Evolutionary conservation across 2,797 vertebrate species (phyloP), one percentile per base, ranked within the genome.

Genomic region (Manis pentadactyla): DNA sequence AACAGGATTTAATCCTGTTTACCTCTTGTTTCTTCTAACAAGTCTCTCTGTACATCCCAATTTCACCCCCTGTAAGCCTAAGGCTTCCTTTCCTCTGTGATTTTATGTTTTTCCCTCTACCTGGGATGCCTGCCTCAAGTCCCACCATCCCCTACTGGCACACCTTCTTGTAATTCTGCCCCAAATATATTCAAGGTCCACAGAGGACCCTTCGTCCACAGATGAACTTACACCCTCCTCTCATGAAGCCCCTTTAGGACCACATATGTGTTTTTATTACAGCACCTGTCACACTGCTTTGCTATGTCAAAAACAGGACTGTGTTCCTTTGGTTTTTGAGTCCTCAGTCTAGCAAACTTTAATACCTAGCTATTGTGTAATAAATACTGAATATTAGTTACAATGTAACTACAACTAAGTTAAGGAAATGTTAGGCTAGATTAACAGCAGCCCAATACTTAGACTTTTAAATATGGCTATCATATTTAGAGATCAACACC

Each of bases 361-460:
- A 91, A 68, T 29, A 64, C 10, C 37, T 39, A 73, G 14, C 68
- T 88, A 53, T 68, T 83, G 27, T 96, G 90, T 63, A 92, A 61
- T 71, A 82, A 84, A 90, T 34, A 73, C 13, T 74, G n/a, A 87
- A 34, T 90, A 82, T 91, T 91, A 93, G 55, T 55, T 88, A 85
- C n/a, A 90, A 5, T 23, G 29, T 88, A 81, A 87, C 15, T 77
- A 31, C 7, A 49, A 93, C 7, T 42, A 79, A 94, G 66, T 64
- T 53, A 82, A 93, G 15, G 92, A 53, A 46, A 42, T 68, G 81
- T 37, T 31, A 69, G 29, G 31, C 14, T 78, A 27, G 11, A 93
- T 57, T 68, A 64, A 29, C 18, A 82, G 92, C 37, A 93, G 37
- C 79, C 42, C 5, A 64, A n/a, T 31, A 57, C 49, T 71, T 57